Percentiles rank a stretch among this genome's conserved stretches.
These are phyloP conservation scores for Agonum fuliginosum DNA, from an alignment of 2,888 invertebrate genomes.

Conservation along the genomic window DNA sequence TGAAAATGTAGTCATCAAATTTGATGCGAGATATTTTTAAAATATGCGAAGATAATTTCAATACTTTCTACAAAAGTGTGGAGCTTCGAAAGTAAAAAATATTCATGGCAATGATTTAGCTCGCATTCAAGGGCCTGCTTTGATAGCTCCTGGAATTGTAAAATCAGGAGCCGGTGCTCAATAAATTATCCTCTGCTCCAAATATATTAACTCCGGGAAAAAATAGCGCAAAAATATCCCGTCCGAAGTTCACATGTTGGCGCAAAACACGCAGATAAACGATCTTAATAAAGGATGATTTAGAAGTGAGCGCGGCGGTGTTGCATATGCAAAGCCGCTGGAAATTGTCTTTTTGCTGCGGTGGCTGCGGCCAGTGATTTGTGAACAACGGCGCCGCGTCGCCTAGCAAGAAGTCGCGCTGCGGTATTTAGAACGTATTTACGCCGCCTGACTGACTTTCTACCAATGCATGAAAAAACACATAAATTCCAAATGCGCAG, in stretches of 20 bases:
- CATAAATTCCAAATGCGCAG: background rate
- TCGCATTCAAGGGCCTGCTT: too few relatives aligned
- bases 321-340: slow-evolving; percentile 37
- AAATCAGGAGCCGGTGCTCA: too few relatives aligned
- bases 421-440: slow-evolving; percentile 11
- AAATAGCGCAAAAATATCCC: too few relatives aligned
- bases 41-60: too few relatives aligned
- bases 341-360: slow-evolving; percentile 16
- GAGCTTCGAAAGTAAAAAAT: too few relatives aligned
- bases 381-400: background rate
- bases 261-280: slow-evolving; percentile 61
- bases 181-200: background rate
- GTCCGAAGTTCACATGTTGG: background rate
- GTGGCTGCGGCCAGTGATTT: background rate
- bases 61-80: too few relatives aligned
- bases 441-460: too few relatives aligned
- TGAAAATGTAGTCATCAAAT: too few relatives aligned
- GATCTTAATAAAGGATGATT: slow-evolving; percentile 68
- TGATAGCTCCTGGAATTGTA: too few relatives aligned
- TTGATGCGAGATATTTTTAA: too few relatives aligned
- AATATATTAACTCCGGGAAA: slow-evolving; percentile 5
- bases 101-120: too few relatives aligned
- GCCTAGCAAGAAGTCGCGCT: background rate
- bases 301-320: slow-evolving; percentile 61
- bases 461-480: background rate